Conservation (phyloP, 2,888 invertebrate genomes). For the Odiellus spinosus region DNA sequence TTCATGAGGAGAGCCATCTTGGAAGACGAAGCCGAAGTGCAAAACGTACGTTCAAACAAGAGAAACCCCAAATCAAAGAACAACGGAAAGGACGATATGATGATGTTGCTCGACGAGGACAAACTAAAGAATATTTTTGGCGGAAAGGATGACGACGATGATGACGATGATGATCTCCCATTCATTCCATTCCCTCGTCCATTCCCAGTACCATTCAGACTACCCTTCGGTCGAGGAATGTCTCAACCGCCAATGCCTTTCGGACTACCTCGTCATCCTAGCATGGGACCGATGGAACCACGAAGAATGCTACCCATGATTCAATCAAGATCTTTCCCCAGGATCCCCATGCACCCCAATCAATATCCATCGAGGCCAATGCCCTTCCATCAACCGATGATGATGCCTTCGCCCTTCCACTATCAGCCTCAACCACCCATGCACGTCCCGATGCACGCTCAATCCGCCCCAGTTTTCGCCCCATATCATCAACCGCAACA, state of each 20-base stretch:
- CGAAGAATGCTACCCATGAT: conserved; percentile 13
- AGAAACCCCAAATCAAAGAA: conserved; percentile 6
- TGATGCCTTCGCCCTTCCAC: conserved; percentile 4
- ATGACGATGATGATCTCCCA: conserved; percentile 11
- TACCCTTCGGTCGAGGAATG: conserved; percentile 7
- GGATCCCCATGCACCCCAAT: no score
- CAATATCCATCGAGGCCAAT: neutral
- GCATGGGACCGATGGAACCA: conserved; percentile 11
- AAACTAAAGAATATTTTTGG: neutral
- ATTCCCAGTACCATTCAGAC: conserved; percentile 9
- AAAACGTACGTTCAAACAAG: conserved; percentile 8
- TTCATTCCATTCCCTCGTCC: conserved; percentile 12
- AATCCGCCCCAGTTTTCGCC: conserved; percentile 8
- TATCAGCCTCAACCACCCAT: conserved; percentile 5
- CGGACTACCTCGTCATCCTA: conserved; percentile 12
- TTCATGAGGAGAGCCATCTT: conserved; percentile 13
- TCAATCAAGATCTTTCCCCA: neutral
- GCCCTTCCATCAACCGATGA: conserved; percentile 10
- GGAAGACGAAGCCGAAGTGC: conserved; percentile 10
- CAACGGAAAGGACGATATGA: conserved; percentile 7
- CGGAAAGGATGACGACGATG: conserved; percentile 11
- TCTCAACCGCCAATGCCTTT: conserved; percentile 13
- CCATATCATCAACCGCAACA: conserved; percentile 3
- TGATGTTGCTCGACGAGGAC: conserved; percentile 1
- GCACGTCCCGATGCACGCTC: conserved; percentile 9